Evolutionary conservation across 2,113 vertebrate species (phyloP).

Genomic region (Oxygymnocypris stewartii): DNA sequence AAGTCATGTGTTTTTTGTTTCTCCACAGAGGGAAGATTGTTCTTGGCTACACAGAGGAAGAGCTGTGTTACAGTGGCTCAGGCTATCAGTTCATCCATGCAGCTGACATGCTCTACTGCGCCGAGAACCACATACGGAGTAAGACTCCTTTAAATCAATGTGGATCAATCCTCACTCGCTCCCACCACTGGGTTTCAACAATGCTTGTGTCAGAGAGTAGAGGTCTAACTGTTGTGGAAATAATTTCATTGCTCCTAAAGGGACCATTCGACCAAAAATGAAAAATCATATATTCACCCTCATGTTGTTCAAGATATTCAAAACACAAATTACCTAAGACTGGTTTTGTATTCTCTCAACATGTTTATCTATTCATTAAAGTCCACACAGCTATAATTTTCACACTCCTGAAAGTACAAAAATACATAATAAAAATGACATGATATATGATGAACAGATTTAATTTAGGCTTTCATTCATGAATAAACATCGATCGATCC

Average conservation of each 20-base stretch:
- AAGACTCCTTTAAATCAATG: constrained; percentile 50
- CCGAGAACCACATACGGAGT: constrained; percentile 76
- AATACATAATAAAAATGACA: neutral
- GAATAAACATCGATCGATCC: neutral
- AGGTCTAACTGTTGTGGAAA: neutral
- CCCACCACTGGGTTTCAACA: neutral
- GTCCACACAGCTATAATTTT: neutral
- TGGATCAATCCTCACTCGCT: neutral
- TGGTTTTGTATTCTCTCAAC: neutral
- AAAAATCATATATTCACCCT: neutral
- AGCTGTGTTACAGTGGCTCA: constrained; percentile 71
- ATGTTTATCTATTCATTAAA: neutral
- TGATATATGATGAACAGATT: neutral
- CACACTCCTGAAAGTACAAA: neutral
- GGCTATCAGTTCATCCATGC: constrained; percentile 79
- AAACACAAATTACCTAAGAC: neutral
- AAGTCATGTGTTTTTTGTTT: constrained; percentile 15
- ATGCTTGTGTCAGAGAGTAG: neutral
- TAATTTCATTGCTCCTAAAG: neutral
- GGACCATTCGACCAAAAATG: neutral
- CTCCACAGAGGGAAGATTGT: constrained; percentile 71
- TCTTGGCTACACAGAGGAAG: constrained; percentile 75
- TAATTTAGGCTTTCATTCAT: neutral
- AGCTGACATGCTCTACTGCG: constrained; percentile 76
- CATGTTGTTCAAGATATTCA: neutral